Base-by-base conservation (phyloP, 2,888 invertebrate species). In the Amiota communis region DNA sequence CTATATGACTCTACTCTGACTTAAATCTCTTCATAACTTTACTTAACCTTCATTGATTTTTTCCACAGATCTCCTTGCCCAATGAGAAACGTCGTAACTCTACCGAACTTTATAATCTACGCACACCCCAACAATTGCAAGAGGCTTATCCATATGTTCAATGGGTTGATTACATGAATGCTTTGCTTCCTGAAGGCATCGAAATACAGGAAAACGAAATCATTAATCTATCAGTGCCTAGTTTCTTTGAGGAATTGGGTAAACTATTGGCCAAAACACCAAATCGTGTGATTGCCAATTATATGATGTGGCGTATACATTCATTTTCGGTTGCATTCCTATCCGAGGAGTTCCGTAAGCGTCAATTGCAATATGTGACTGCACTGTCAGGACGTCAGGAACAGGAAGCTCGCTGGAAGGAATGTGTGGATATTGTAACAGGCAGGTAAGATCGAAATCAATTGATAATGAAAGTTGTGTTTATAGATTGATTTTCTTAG, bases 41-140 rank as follows among this genome's bases (percentile, higher is more conserved):
- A 36, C 36, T 36, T 6, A 6, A 36, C 6, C 6, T 36, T 36
- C 36, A 23, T 23, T 23, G 23, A 51, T 13, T 51, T 4, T n/a
- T 13, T 15, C n/a, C 15, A 47, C 87, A 96, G 96, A 95, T 95
- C 83, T 96, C 96, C 9, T 91, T 95, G 87, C 96, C 97, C 8
- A 93, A 94, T 81, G 98, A 98, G 88, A 95, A 98, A 90, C 93
- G 98, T 63, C 93, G 98, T 78, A 97, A 98, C 88, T 96, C 96
- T 9, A 95, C 96, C 8, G 94, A 94, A 78, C 91, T 98, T n/a
- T 98, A 98, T 91, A 97, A 98, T 85, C 95, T 97, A 9, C 96
- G 96, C 93, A 95, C 95, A 0, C 91, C 98, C n/a, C 89, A 90
- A 1, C 92, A 97, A 81, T 89, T 98, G 57, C 93, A 95, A 85